Evolutionary conservation across 2,888 invertebrate genomes (phyloP).

Genomic region (Ochlodes sylvanus): DNA sequence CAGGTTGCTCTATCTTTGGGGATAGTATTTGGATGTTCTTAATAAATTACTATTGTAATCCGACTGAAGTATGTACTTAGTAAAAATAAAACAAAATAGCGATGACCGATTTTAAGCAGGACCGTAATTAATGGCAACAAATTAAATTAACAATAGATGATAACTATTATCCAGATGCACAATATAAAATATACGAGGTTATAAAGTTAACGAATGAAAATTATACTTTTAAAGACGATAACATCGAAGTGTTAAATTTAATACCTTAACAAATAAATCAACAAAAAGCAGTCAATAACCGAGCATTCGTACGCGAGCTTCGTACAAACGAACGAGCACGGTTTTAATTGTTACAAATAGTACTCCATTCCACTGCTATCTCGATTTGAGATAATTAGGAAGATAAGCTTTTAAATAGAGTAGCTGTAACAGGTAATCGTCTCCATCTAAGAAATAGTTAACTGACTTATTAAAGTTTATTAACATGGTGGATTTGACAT

Average conservation of each 20-base stretch:
- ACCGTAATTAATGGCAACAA: too few species aligned
- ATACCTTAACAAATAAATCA: slow-evolving; percentile 27
- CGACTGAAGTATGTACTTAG: too few species aligned
- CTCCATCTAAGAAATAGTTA: slow-evolving; percentile 53
- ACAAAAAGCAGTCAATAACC: not conserved
- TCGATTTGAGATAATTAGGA: slow-evolving; percentile 54
- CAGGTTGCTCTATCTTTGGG: too few species aligned
- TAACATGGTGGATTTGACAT: slow-evolving; percentile 71
- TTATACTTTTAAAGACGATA: not conserved
- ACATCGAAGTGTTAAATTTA: not conserved
- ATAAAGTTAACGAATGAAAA: not conserved
- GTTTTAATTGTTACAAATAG: slow-evolving; percentile 44
- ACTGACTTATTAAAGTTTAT: slow-evolving; percentile 71
- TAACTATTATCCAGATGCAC: not conserved
- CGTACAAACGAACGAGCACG: slow-evolving; percentile 32
- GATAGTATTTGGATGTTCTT: too few species aligned
- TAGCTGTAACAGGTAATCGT: slow-evolving; percentile 54
- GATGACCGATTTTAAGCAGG: too few species aligned
- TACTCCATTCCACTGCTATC: slow-evolving; percentile 37
- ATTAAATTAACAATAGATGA: too few species aligned
- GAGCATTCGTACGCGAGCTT: slow-evolving; percentile 13
- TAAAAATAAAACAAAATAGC: too few species aligned
- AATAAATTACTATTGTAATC: too few species aligned
- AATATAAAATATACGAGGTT: not conserved
- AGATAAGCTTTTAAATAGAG: slow-evolving; percentile 62